Percentiles rank a stretch among this genome's conserved stretches.
Conservation (phyloP, 2,888 invertebrate species). For the Noctua pronuba region DNA sequence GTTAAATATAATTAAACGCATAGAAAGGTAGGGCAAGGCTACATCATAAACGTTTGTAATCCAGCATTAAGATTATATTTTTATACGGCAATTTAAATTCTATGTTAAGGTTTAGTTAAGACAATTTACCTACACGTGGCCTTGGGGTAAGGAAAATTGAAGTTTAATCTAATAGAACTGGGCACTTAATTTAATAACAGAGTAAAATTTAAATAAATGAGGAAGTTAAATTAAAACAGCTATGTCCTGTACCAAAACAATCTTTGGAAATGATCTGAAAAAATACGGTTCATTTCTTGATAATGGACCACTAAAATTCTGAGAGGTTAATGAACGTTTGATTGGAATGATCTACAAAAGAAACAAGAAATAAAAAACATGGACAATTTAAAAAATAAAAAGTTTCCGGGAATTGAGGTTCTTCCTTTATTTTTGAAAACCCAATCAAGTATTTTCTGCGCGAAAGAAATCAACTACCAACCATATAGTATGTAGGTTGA, state of each 20-base stretch:
- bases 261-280: too few relatives aligned
- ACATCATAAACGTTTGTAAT: background rate
- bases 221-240: background rate
- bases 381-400: background rate
- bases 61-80: slow-evolving; percentile 22
- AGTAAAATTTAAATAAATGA: background rate
- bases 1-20: slow-evolving; percentile 14
- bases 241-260: too few relatives aligned
- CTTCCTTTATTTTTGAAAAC: background rate
- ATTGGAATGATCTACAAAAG: background rate
- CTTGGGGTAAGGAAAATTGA: background rate
- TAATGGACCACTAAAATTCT: too few relatives aligned
- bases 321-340: too few relatives aligned
- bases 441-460: background rate
- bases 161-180: background rate
- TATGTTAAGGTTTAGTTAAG: slow-evolving; percentile 33
- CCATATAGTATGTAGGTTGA: background rate
- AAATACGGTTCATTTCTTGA: background rate
- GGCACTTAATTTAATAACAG: background rate
- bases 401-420: background rate
- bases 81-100: slow-evolving; percentile 25
- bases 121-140: background rate
- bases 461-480: background rate
- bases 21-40: slow-evolving; percentile 44
- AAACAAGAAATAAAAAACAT: background rate